Evolutionary conservation across 2,797 vertebrate species (phyloP), one percentile per base, ranked within the genome.

Genomic region (Pseudopleuronectes americanus): DNA sequence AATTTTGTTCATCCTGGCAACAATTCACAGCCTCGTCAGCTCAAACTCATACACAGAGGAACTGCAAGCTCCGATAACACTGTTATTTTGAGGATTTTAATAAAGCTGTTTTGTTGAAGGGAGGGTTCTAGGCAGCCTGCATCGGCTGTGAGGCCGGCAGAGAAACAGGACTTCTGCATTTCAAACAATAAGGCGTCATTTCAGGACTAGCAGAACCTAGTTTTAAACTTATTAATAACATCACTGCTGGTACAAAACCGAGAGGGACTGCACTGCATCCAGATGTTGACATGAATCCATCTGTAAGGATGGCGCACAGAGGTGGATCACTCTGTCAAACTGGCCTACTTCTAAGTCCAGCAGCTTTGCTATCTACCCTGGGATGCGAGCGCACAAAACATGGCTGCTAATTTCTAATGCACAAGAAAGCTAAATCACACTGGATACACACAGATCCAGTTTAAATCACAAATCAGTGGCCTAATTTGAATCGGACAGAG

Each of bases 331-430:
- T 71, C 77, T 67, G 71, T 87, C 79, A 89, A 84, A 86, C 61
- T 89, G 89, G 83, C 84, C 91, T 89, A 88, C 76, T 89, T 90
- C 73, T 64, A 68, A 45, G 16, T 52, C 45, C 59, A 73, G 64
- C 74, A 79, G 68, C 77, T 84, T 68, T 63, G 58, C 38, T 55
- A 74, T 78, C 79, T 69, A 62, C 59, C 69, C 73, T 68, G 75
- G 57, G 70, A 86, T 64, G 17, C 41, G 14, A 0, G 14, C 71
- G 78, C 47, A 82, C 43, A 77, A 58, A 12, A 57, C 5, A 48
- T 5, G 57, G 57, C 70, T 58, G 65, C 62, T 58, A 28, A 71
- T 75, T 65, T 79, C 68, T 62, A 64, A 26, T 51, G 49, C 59
- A 80, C 9, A 8, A 31, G 67, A 52, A 57, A 56, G 33, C 26